Conservation (phyloP, 2,113 vertebrate genomes). For the Scalopus aquaticus region DNA sequence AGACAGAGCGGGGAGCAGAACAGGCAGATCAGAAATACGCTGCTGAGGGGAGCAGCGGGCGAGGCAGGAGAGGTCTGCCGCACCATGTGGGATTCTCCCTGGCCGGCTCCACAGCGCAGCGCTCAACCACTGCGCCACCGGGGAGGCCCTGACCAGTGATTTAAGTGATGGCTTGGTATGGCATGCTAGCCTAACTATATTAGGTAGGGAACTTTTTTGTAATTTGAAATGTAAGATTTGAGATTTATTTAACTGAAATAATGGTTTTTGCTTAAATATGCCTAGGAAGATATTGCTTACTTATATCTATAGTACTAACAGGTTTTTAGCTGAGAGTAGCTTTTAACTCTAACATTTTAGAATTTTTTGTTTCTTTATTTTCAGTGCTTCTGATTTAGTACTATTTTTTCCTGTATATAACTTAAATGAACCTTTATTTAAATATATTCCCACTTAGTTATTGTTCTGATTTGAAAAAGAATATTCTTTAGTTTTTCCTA, state of each 20-base stretch:
- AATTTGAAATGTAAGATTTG: neutral
- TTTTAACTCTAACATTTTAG: neutral
- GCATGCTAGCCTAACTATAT: neutral
- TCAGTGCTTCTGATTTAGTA: neutral
- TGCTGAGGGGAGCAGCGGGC: too few species aligned
- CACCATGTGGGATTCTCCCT: too few species aligned
- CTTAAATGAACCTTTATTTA: neutral
- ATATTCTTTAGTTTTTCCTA: neutral
- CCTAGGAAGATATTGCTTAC: neutral
- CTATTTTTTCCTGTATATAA: neutral
- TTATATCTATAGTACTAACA: neutral
- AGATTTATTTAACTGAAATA: conserved; percentile 2
- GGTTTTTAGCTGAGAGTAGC: conserved; percentile 14
- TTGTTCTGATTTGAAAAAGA: neutral
- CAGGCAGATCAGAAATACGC: too few species aligned
- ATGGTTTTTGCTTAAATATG: conserved; percentile 4
- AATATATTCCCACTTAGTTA: neutral
- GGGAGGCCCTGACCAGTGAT: too few species aligned
- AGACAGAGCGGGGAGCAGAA: too few species aligned
- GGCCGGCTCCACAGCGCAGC: too few species aligned
- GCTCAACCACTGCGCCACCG: too few species aligned
- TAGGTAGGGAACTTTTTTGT: neutral
- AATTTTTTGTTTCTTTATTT: conserved; percentile 29
- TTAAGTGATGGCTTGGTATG: neutral
- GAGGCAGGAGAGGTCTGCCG: too few species aligned